These are phyloP conservation scores for Leptinotarsa tumamoca DNA, from an alignment of 2,888 invertebrate genomes.

Conservation along the genomic window DNA sequence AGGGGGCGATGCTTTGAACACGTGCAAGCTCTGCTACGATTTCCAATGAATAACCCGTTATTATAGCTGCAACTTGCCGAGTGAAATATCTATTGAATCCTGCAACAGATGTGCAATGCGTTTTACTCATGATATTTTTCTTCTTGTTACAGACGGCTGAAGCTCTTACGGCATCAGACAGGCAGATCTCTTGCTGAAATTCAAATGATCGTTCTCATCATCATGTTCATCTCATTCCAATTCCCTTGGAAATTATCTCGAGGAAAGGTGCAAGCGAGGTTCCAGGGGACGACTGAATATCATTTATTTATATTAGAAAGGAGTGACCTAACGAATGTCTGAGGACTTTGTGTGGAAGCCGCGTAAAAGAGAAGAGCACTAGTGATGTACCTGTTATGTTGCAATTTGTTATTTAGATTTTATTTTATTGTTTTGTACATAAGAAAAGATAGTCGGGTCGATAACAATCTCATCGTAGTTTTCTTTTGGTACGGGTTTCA, in stretches of 20 bases:
- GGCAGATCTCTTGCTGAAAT: constrained; percentile 59
- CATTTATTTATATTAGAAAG: constrained; percentile 44
- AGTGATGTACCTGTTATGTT: constrained; percentile 67
- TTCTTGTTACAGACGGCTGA: constrained; percentile 75
- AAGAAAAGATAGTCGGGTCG: constrained; percentile 54
- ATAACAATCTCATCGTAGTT: constrained; percentile 46
- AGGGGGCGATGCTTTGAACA: constrained; percentile 38
- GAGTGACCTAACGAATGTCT: constrained; percentile 38
- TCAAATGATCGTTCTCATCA: constrained; percentile 46
- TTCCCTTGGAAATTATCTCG: constrained; percentile 41
- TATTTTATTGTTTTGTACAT: constrained; percentile 64
- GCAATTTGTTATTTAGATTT: constrained; percentile 65
- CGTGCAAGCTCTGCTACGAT: constrained; percentile 42
- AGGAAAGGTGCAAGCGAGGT: constrained; percentile 26
- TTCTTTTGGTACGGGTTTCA: constrained; percentile 38
- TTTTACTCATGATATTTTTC: constrained; percentile 34
- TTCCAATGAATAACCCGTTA: constrained; percentile 45
- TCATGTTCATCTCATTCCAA: constrained; percentile 59
- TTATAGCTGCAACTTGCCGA: constrained; percentile 36
- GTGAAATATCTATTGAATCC: constrained; percentile 41
- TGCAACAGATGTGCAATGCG: constrained; percentile 41
- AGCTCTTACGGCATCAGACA: constrained; percentile 74
- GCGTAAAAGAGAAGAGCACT: constrained; percentile 53
- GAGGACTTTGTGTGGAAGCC: constrained; percentile 46
- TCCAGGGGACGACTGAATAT: constrained; percentile 55